Evolutionary conservation across 2,888 invertebrate genomes (phyloP).

Genomic region (Saturnia japonica): DNA sequence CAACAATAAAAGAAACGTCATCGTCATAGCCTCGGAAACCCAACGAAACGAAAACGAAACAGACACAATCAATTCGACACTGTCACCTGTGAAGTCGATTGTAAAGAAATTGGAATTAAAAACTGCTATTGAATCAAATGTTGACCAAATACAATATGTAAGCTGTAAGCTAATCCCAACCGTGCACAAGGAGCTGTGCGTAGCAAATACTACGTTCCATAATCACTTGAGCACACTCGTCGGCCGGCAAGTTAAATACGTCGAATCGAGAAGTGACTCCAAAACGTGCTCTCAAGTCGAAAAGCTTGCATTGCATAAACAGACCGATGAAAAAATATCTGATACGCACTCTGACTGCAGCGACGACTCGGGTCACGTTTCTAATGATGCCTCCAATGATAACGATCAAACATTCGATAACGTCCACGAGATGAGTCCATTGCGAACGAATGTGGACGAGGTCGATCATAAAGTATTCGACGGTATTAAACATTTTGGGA

Average conservation of each 20-base stretch:
- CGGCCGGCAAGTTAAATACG: conserved; percentile 73
- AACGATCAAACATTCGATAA: conserved; percentile 76
- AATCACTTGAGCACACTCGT: conserved; percentile 79
- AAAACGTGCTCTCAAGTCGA: conserved; percentile 66
- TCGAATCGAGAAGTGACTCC: conserved; percentile 68
- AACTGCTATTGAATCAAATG: conserved; percentile 69
- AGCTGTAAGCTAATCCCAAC: conserved; percentile 77
- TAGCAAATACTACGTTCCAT: conserved; percentile 75
- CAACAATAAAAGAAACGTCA: conserved; percentile 69
- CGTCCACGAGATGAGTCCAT: conserved; percentile 58
- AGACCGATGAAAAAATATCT: conserved; percentile 75
- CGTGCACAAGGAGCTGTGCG: conserved; percentile 73
- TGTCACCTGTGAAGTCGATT: conserved; percentile 76
- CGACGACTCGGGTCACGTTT: conserved; percentile 91
- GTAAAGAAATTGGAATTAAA: conserved; percentile 78
- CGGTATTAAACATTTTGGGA: conserved; percentile 68
- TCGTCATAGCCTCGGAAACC: conserved; percentile 51
- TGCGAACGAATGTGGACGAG: conserved; percentile 54
- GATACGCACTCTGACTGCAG: conserved; percentile 87
- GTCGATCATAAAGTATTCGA: conserved; percentile 69
- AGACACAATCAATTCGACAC: conserved; percentile 59
- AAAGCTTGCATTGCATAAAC: conserved; percentile 66
- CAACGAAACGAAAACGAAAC: conserved; percentile 66
- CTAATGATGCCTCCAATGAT: conserved; percentile 90
- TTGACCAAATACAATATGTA: conserved; percentile 64